Percentiles rank a stretch among this genome's conserved stretches.
Conservation (phyloP, 2,113 vertebrate genomes). For the Bos taurus region ARS-UCD2.0 NC_037352.1:9265501-9266000, state of each 20-base stretch:
- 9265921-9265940: background rate
- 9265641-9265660: background rate
- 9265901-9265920: fast-evolving
- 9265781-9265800: background rate
- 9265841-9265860: background rate
- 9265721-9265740: background rate
- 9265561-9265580: constrained; percentile 34
- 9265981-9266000: background rate
- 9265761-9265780: background rate
- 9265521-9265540: constrained; percentile 71
- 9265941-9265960: background rate
- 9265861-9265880: background rate
- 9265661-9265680: background rate
- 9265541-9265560: constrained; percentile 55
- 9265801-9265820: background rate
- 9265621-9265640: background rate
- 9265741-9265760: background rate
- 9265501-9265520: constrained; percentile 75
- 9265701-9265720: background rate
- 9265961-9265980: background rate
- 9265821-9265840: background rate
- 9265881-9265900: fast-evolving
- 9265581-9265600: constrained; percentile 37
- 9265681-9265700: background rate
- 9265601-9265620: background rate